Percentiles rank a stretch among this genome's conserved stretches.
phyloP scores from a whole-genome alignment of 92 coral and sea anemone species.

The Anthopleura xanthogrammica region DNA sequence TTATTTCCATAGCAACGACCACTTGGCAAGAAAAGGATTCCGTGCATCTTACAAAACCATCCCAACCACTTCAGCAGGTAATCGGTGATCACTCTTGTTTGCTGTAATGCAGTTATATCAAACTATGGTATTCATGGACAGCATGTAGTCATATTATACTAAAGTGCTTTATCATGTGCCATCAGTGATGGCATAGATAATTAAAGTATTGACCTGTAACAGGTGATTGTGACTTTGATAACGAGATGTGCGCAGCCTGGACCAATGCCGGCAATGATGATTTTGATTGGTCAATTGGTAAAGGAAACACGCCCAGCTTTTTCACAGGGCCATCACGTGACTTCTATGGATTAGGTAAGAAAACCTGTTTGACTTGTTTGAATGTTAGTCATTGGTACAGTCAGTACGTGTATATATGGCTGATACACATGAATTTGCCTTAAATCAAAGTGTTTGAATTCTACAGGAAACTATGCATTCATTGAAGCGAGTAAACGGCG shows the following conservation, averaged over 20 bases:
- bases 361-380: not conserved
- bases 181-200: not conserved
- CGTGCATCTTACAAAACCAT: constrained; percentile 17
- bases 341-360: constrained; percentile 33
- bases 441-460: not conserved
- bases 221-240: constrained; percentile 56
- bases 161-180: no score
- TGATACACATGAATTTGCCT: no score
- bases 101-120: no score
- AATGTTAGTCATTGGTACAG: not conserved
- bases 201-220: not conserved
- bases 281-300: constrained; percentile 48
- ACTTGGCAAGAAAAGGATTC: constrained; percentile 13
- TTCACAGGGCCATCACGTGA: constrained; percentile 46
- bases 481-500: constrained; percentile 46
- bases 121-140: no score
- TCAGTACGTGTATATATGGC: no score
- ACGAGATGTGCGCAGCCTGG: constrained; percentile 40
- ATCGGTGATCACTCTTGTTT: not conserved
- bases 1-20: constrained; percentile 29
- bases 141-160: no score
- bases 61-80: constrained; percentile 22
- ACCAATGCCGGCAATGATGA: constrained; percentile 22
- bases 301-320: constrained; percentile 27
- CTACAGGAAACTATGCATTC: constrained; percentile 44